These are phyloP conservation scores for Chaetorhynchus papuensis DNA, from an alignment of 2,113 vertebrate genomes.

Conservation along the genomic window DNA sequence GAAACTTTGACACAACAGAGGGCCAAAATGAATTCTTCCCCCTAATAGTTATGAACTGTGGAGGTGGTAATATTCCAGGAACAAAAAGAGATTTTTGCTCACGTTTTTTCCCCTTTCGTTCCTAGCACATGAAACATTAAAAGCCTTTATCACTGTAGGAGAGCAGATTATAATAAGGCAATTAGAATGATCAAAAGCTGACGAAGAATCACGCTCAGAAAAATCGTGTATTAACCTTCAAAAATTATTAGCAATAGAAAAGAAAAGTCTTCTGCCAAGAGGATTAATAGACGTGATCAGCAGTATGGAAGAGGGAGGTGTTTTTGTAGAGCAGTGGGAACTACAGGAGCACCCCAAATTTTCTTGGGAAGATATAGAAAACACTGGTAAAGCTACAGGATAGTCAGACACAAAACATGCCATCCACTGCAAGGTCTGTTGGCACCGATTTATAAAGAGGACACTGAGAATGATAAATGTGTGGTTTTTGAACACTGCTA, in stretches of 20 bases:
- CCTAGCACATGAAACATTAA: slow-evolving; percentile 8
- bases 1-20: slow-evolving; percentile 26
- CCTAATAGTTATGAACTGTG: slow-evolving; percentile 44
- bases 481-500: not conserved
- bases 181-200: slow-evolving; percentile 55
- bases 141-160: slow-evolving; percentile 32
- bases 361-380: not conserved
- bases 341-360: not conserved
- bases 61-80: slow-evolving; percentile 49
- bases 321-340: not conserved
- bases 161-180: slow-evolving; percentile 48
- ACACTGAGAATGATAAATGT: not conserved
- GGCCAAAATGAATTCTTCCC: slow-evolving; percentile 34
- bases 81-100: slow-evolving; percentile 26
- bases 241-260: not conserved
- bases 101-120: not conserved
- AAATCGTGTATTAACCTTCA: slow-evolving; percentile 6
- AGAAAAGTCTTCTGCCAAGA: not conserved
- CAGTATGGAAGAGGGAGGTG: not conserved
- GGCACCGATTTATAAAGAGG: not conserved
- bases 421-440: not conserved
- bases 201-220: not conserved
- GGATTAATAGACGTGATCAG: not conserved
- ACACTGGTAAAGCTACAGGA: not conserved
- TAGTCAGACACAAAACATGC: not conserved